Conservation (phyloP, 2,797 vertebrate species). For the Bradypus variegatus region DNA sequence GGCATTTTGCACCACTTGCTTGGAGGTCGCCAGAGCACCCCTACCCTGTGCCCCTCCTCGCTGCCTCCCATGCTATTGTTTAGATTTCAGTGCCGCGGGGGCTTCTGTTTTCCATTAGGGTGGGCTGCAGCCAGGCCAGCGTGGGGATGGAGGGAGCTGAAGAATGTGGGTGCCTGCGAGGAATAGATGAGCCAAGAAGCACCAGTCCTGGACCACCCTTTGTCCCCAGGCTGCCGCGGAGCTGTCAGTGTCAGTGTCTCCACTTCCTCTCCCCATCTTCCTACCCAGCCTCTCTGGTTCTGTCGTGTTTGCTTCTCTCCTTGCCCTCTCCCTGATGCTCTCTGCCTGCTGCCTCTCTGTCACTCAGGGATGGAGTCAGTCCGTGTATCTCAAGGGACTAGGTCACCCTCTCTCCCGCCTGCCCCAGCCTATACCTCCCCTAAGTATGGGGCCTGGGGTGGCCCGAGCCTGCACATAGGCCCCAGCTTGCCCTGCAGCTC, state of each 20-base stretch:
- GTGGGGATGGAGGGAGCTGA: background rate
- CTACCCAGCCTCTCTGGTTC: background rate
- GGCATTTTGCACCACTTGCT: background rate
- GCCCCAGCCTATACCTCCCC: background rate
- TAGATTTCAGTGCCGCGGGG: background rate
- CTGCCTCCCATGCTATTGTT: background rate
- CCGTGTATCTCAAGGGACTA: background rate
- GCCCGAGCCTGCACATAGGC: background rate
- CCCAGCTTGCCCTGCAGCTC: background rate
- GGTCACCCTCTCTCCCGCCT: background rate
- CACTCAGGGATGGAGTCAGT: background rate
- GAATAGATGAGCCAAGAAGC: background rate
- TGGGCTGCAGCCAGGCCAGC: background rate
- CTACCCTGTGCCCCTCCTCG: background rate
- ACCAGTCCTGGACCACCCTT: background rate
- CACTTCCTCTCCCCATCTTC: background rate
- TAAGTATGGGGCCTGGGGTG: background rate
- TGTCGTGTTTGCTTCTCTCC: background rate
- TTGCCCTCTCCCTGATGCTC: background rate
- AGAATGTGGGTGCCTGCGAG: background rate
- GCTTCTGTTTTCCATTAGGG: slow-evolving; percentile 39
- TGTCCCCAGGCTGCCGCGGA: background rate
- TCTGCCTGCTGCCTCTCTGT: background rate
- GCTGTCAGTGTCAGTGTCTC: background rate
- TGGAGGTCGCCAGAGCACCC: background rate